Evolutionary conservation across 1,140 invertebrate genomes (phyloP).

Genomic region (Leptinotarsa lineolata): DNA sequence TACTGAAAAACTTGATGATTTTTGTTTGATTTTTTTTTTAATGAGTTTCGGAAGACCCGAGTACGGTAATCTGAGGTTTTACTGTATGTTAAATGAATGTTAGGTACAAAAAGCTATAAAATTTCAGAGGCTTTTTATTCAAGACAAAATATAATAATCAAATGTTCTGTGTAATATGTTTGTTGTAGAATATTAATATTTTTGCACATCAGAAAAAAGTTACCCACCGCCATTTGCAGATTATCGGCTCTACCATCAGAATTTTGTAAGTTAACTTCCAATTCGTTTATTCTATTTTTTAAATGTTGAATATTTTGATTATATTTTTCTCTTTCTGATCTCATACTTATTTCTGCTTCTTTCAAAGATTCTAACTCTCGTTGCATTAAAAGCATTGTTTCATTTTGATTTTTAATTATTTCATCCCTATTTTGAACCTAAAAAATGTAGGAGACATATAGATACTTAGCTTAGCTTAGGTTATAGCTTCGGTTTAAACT

Average conservation of each 20-base stretch:
- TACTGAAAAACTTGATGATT: no score
- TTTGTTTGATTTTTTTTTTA: no score
- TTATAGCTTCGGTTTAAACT: no score
- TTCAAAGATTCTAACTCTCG: constrained; percentile 15
- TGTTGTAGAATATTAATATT: no score
- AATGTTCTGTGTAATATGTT: no score
- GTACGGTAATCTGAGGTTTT: no score
- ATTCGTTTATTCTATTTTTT: constrained; percentile 40
- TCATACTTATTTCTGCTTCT: constrained; percentile 27
- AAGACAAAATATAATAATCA: no score
- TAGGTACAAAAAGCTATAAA: no score
- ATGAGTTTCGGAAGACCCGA: no score
- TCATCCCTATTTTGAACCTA: constrained; percentile 26
- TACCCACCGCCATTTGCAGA: constrained; percentile 45
- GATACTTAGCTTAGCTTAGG: no score
- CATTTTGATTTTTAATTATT: constrained; percentile 20
- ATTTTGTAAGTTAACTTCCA: constrained; percentile 42
- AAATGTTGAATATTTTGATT: constrained; percentile 39
- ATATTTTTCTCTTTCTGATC: constrained; percentile 29
- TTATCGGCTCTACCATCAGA: constrained; percentile 45
- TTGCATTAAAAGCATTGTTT: constrained; percentile 2
- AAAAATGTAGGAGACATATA: not conserved
- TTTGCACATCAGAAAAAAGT: not conserved
- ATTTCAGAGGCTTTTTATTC: no score
- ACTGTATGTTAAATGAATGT: no score